Base-by-base conservation (phyloP, 2,113 vertebrate species). In the Zosterops hypoxanthus region DNA sequence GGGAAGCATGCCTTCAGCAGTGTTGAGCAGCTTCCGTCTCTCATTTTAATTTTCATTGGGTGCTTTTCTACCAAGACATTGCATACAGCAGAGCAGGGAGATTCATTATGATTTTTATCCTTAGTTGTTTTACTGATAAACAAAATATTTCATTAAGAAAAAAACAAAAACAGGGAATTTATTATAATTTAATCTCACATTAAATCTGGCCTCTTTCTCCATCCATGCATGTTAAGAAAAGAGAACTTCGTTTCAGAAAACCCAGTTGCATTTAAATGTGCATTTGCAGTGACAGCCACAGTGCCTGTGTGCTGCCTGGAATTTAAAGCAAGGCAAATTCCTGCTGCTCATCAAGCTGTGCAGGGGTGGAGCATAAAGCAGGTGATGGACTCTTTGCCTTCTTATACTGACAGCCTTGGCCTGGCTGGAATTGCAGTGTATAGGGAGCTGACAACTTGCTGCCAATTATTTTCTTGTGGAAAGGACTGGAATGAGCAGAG, bases 1-100 rank as follows among this genome's bases (percentile, higher is more conserved):
- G 82, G 61, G 65, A 24, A 41, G 6, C 24, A n/a, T 86, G 81
- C n/a, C 41, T 94, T 88, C 71, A 86, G 85, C 81, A 90, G 81
- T 81, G 23, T 39, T 73, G 65, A 90, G 42, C 68, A 78, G 69
- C 69, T 80, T 94, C 92, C 42, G 24, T 77, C 57, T 94, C 92
- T 86, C 59, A 72, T 88, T 94, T 95, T 94, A 65, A 90, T 97
- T 97, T 96, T 61, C 63, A 53, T 18, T 71, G 68, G 29, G 78
- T 82, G 44, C 29, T 79, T 93, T 96, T 81, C 34, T 72, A 41
- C 72, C 63, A 18, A 94, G 42, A 89, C 71, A 70, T 52, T 46
- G 8, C 79, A 79, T 76, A 49, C 23, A 81, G 71, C 31, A 84
- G 11, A 19, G 55, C 14, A 73, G 55, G 41, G 39, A 76, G 79